Conservation (phyloP, 1,140 invertebrate species). For the Battus philenor region DNA sequence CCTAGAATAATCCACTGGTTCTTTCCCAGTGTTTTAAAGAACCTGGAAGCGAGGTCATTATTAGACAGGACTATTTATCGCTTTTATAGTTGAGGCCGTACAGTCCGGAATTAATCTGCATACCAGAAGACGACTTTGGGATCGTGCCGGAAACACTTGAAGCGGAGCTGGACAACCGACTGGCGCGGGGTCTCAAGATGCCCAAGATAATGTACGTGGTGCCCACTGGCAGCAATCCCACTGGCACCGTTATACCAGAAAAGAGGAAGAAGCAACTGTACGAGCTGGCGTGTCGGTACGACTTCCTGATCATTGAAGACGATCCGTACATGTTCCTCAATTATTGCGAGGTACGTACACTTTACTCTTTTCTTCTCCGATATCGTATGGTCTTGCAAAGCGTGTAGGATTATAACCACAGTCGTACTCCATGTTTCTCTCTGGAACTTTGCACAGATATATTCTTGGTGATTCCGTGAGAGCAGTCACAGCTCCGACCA, state of each 20-base stretch:
- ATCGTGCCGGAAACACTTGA: slow-evolving; percentile 43
- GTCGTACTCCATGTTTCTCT: too few relatives aligned
- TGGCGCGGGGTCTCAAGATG: slow-evolving; percentile 68
- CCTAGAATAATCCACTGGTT: too few relatives aligned
- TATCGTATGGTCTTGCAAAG: too few relatives aligned
- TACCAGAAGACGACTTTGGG: slow-evolving; percentile 53
- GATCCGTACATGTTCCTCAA: slow-evolving; percentile 89
- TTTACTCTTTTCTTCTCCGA: too few relatives aligned
- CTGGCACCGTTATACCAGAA: slow-evolving; percentile 80
- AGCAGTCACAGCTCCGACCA: too few relatives aligned
- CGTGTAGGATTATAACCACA: too few relatives aligned
- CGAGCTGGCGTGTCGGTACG: slow-evolving; percentile 83
- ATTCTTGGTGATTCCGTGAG: too few relatives aligned
- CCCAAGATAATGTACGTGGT: slow-evolving; percentile 79
- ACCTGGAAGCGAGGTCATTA: too few relatives aligned
- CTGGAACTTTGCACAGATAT: too few relatives aligned
- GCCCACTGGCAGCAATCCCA: slow-evolving; percentile 82
- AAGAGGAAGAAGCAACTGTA: slow-evolving; percentile 84
- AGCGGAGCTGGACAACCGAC: slow-evolving; percentile 31
- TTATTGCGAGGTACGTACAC: slow-evolving; percentile 76
- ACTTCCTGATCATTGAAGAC: slow-evolving; percentile 88
- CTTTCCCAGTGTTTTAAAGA: too few relatives aligned
- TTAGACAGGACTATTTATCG: too few relatives aligned
- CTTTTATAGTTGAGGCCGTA: slow-evolving; percentile 44
- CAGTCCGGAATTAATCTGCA: slow-evolving; percentile 44